Base-by-base conservation (phyloP, 2,888 invertebrate species). In the Itoplectis maculator region DNA sequence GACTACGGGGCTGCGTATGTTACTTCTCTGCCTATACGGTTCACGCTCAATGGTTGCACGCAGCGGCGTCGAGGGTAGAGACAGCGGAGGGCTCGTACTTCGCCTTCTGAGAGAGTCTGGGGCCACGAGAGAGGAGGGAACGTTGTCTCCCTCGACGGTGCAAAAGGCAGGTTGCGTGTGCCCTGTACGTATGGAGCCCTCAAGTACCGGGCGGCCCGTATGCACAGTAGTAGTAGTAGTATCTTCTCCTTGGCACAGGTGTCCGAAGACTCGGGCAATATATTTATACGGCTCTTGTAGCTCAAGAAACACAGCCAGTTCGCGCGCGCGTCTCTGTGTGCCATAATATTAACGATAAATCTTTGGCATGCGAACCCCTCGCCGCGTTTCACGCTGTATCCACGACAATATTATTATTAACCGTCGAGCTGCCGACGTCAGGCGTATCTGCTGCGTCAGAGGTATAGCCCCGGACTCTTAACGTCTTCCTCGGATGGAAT, bases 211-310 rank as follows among this genome's bases (percentile, higher is more conserved):
- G n/a, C n/a, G n/a, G n/a, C n/a, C 29, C 42, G 42, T 42, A 35
- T 59, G 15, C 40, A 18, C 45, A n/a, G 65, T 65, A 20, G 65
- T 29, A n/a, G 65, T 65, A 20, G 65, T 29, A 29, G 29, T 65
- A 65, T 65, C 65, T 65, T 45, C 42, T 13, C 40, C 29, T n/a
- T 77, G 85, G 88, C 89, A 91, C 92, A 92, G 91, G 92, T 92
- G 91, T 91, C 91, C 89, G 89, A 90, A 89, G 89, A 88, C 88
- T 89, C 89, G 85, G 40, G 77, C 90, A 91, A 92, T 90, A 91
- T 90, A 90, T 90, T 91, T 91, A 91, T 91, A 89, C 29, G 5
- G 29, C 87, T 84, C 86, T 78, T 83, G 72, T 40, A 11, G 59
- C 15, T n/a, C 45, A 5, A 29, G 86, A 87, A 88, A 88, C 87